Evolutionary conservation across 2,113 vertebrate species (phyloP), one percentile per base, ranked within the genome.

Genomic region (Scomber colias): DNA sequence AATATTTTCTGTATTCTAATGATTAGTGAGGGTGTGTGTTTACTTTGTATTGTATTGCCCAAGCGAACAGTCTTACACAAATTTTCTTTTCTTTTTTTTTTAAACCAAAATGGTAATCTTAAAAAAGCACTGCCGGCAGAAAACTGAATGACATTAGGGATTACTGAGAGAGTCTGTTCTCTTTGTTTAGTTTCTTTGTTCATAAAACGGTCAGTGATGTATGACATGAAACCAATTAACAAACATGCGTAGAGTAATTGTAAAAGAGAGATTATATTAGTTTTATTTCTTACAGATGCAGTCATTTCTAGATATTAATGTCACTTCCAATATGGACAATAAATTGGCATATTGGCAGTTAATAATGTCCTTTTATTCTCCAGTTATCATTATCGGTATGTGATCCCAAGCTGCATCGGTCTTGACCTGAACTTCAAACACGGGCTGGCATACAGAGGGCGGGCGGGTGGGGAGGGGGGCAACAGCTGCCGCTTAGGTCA

Each of bases 401-500:
- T 30, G 69, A 87, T 87, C 75, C 79, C 77, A 59, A 92, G 80
- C 85, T 67, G 65, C 61, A 70, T 88, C 65, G 81, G 84, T 90
- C 67, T 78, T 83, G 81, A 89, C 63, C 78, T 76, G 79, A 84
- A 88, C 89, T 92, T 94, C 90, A 94, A 95, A 95, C 91, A 50
- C 57, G 12, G 80, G 80, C 77, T 89, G 90, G 85, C 83, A 79
- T 50, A 89, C 71, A 85, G 80, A 66, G 81, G 87, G 77, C 54
- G 59, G 75, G 21, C 0, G 63, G 60, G 68, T 1, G 11, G 70
- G 0, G 69, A 14, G 27, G 79, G 81, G 81, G 53, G 66, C 75
- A 88, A 89, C 93, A 93, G 94, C 92, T 94, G 87, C 85, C 30
- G 60, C 89, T 94, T 92, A 94, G 90, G 90, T 94, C 92, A 92